phyloP scores from a whole-genome alignment of 1,140 invertebrate species.

The Papilio dardanus region DNA sequence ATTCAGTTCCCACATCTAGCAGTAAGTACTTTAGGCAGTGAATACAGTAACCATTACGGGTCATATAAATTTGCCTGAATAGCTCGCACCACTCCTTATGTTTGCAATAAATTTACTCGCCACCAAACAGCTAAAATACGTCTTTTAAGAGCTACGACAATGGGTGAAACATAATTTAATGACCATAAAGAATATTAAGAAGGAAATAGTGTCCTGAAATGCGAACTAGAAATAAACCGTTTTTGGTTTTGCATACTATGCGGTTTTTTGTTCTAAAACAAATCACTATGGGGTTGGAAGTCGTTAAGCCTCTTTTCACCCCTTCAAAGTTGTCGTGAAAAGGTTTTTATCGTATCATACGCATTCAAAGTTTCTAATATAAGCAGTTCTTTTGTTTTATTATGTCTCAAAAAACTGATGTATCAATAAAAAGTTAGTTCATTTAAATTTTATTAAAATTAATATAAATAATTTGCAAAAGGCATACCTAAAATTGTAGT shows the following conservation, averaged over 20 bases:
- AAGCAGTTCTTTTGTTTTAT: not conserved
- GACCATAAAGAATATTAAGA: conserved; percentile 15
- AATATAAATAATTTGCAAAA: not conserved
- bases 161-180: conserved; percentile 11
- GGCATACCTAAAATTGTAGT: not conserved
- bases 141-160: conserved; percentile 23
- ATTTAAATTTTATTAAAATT: not conserved
- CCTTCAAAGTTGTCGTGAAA: not conserved
- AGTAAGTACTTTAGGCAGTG: not conserved
- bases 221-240: too few relatives aligned
- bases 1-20: not conserved
- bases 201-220: not conserved
- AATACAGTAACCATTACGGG: conserved; percentile 11
- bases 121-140: conserved; percentile 23
- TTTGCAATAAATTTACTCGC: conserved; percentile 28
- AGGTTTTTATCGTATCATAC: not conserved
- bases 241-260: not conserved
- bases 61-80: conserved; percentile 28
- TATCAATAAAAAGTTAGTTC: not conserved
- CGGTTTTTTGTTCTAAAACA: not conserved
- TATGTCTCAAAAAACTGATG: not conserved
- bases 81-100: conserved; percentile 25
- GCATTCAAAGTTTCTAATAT: not conserved
- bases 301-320: not conserved
- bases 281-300: not conserved